Evolutionary conservation across 2,113 vertebrate genomes (phyloP).

Genomic region (Gymnobelideus leadbeateri): DNA sequence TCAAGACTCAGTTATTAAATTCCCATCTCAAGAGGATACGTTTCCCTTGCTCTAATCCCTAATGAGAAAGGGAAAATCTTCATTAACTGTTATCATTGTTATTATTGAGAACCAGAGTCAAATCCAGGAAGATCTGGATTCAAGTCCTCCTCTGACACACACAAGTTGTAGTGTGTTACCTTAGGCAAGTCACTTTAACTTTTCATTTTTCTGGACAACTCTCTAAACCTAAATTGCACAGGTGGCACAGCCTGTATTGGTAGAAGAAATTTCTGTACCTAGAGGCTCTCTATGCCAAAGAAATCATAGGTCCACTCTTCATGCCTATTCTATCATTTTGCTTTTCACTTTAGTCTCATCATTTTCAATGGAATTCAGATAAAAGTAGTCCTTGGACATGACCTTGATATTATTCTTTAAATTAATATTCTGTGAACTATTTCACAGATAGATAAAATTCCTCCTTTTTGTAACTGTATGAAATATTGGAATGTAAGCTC

Average conservation of each 20-base stretch:
- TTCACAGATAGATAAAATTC: not conserved
- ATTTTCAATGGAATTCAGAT: not conserved
- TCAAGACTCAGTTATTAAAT: conserved; percentile 1
- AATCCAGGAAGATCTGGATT: not conserved
- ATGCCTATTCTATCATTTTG: not conserved
- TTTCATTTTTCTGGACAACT: not conserved
- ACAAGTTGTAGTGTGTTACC: not conserved
- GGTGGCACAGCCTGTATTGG: not conserved
- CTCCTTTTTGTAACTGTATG: not conserved
- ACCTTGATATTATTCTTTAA: not conserved
- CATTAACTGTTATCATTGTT: not conserved
- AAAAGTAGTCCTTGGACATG: not conserved
- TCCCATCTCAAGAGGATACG: not conserved
- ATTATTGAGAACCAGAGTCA: not conserved
- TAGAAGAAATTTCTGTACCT: not conserved
- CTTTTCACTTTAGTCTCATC: not conserved
- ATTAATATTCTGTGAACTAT: not conserved
- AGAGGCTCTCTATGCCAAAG: not conserved
- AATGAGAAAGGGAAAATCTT: not conserved
- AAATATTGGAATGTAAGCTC: not conserved
- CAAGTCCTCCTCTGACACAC: not conserved
- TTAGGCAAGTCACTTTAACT: not conserved
- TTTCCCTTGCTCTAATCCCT: not conserved
- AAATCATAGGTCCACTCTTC: not conserved
- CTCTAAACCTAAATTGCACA: not conserved